Percentiles rank a stretch among this genome's conserved stretches.
Evolutionary conservation across 1,140 invertebrate genomes (phyloP).

Genomic region (Ostrea denselamellosa): DNA sequence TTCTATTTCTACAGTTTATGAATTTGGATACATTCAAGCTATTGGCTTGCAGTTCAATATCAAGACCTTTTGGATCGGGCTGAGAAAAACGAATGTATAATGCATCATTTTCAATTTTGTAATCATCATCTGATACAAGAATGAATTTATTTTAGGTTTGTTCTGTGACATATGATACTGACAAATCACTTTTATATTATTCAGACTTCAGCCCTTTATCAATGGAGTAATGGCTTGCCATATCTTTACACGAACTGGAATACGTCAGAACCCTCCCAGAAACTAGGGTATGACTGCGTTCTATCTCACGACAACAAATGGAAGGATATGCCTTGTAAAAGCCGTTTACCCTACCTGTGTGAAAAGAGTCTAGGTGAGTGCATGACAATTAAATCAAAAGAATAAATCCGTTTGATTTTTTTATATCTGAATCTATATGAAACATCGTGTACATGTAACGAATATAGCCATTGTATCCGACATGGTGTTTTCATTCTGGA

Average conservation of each 20-base stretch:
- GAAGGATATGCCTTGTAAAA: not conserved
- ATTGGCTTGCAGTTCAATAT: not conserved
- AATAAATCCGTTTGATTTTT: too few relatives aligned
- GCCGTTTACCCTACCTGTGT: not conserved
- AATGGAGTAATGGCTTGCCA: not conserved
- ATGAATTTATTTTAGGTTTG: not conserved
- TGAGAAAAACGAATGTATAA: slow-evolving; percentile 14
- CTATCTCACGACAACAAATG: slow-evolving; percentile 25
- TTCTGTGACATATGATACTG: not conserved
- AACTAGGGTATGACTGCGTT: not conserved
- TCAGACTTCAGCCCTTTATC: not conserved
- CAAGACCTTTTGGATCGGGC: not conserved
- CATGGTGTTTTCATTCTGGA: too few relatives aligned
- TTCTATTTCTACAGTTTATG: not conserved
- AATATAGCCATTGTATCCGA: too few relatives aligned
- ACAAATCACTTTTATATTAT: not conserved
- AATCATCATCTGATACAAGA: not conserved
- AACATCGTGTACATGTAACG: too few relatives aligned
- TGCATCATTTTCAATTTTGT: not conserved
- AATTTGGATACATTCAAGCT: slow-evolving; percentile 7
- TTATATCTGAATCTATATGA: too few relatives aligned
- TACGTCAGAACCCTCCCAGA: not conserved
- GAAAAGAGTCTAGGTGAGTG: not conserved
- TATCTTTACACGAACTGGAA: not conserved
- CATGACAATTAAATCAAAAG: too few relatives aligned